These are phyloP conservation scores for Sarcophaga rosellei DNA, from an alignment of 2,888 invertebrate species.

Conservation along the genomic window DNA sequence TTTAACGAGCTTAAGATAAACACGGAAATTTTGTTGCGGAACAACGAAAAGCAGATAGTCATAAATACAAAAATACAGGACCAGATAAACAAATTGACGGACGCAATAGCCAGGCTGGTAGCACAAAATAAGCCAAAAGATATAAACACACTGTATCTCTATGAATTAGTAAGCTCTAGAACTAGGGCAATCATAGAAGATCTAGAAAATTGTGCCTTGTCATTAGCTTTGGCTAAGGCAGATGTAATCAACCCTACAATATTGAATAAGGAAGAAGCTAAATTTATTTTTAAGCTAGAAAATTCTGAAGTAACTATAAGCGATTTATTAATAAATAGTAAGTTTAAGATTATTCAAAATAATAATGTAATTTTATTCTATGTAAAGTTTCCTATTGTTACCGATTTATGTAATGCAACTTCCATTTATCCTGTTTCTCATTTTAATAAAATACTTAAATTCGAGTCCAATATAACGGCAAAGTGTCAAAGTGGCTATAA, in stretches of 20 bases:
- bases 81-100: no score
- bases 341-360: conserved; percentile 1
- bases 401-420: conserved; percentile 17
- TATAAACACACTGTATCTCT: conserved; percentile 7
- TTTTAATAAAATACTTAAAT: conserved; percentile 6
- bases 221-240: not conserved
- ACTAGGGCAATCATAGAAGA: conserved; percentile 3
- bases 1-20: no score
- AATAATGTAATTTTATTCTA: not conserved
- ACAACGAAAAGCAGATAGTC: no score
- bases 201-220: not conserved
- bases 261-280: not conserved
- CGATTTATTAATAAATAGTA: not conserved
- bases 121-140: no score
- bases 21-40: no score
- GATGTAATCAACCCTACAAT: not conserved
- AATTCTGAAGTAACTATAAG: not conserved
- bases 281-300: not conserved
- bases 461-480: conserved; percentile 10
- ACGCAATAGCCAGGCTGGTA: no score
- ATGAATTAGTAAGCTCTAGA: conserved; percentile 8
- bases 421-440: not conserved
- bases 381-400: conserved; percentile 5
- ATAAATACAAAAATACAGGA: no score
- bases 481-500: conserved; percentile 7